Conservation (phyloP, 2,888 invertebrate species). For the Dysmachus trigonus region DNA sequence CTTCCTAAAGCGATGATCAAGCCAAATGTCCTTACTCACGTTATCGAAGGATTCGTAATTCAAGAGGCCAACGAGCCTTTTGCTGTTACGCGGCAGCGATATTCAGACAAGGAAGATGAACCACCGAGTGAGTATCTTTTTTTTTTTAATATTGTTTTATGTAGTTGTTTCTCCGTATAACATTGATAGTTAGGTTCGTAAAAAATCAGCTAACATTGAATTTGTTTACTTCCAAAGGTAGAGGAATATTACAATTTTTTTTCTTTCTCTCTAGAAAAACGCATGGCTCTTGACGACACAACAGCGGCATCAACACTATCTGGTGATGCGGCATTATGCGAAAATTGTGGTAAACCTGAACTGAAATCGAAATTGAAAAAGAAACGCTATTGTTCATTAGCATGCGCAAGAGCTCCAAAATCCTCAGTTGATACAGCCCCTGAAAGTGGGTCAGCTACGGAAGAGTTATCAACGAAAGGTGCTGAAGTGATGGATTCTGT, state of each 20-base stretch:
- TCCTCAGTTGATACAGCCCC: slow-evolving; percentile 59
- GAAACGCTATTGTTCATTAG: slow-evolving; percentile 79
- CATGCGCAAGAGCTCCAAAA: slow-evolving; percentile 69
- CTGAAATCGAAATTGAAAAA: slow-evolving; percentile 75
- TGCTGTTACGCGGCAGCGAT: slow-evolving; percentile 74
- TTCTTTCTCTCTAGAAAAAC: slow-evolving; percentile 57
- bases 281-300: slow-evolving; percentile 56
- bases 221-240: too few species aligned
- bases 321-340: slow-evolving; percentile 68
- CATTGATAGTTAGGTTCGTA: background rate
- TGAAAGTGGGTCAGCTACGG: slow-evolving; percentile 48
- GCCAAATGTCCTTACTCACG: slow-evolving; percentile 94
- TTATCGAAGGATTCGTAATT: slow-evolving; percentile 96
- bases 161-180: background rate
- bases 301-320: slow-evolving; percentile 50
- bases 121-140: slow-evolving; percentile 75
- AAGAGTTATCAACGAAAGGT: slow-evolving; percentile 34
- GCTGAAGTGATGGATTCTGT: background rate
- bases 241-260: background rate
- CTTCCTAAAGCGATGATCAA: slow-evolving; percentile 92
- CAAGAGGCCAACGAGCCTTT: slow-evolving; percentile 94
- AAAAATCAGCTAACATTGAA: background rate
- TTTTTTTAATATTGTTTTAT: background rate
- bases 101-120: slow-evolving; percentile 76
- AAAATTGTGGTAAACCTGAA: slow-evolving; percentile 76